These are phyloP conservation scores for Mus caroli DNA, from an alignment of 2,797 vertebrate genomes.

Conservation along the genomic window DNA sequence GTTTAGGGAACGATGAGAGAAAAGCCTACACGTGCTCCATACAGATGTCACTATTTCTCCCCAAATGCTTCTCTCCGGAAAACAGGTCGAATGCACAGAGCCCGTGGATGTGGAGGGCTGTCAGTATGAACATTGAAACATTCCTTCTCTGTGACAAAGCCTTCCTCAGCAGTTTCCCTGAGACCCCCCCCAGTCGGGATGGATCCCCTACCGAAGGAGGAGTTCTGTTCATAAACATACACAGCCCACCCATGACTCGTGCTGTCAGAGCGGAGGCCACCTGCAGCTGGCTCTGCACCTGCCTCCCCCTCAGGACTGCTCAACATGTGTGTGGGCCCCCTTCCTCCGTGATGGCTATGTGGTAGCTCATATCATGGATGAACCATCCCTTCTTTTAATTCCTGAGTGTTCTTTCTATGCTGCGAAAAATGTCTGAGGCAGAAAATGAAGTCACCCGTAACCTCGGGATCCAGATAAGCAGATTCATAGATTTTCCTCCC, in stretches of 20 bases:
- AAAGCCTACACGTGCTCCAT: background rate
- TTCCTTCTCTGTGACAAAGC: background rate
- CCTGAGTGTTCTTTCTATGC: constrained; percentile 3
- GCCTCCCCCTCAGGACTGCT: background rate
- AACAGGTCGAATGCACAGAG: background rate
- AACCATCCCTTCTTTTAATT: background rate
- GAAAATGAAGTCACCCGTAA: constrained; percentile 27
- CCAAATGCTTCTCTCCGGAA: background rate
- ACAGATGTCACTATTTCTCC: background rate
- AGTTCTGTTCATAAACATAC: background rate
- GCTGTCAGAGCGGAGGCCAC: background rate
- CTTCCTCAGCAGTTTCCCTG: background rate
- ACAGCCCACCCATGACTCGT: accelerated
- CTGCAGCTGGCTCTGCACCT: accelerated
- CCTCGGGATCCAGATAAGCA: constrained; percentile 41
- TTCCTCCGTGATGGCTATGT: background rate
- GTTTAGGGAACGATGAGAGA: background rate
- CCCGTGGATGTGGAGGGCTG: accelerated
- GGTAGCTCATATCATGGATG: background rate
- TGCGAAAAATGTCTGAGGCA: constrained; percentile 11
- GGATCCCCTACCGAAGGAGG: background rate
- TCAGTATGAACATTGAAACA: background rate
- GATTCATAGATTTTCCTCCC: constrained; percentile 33
- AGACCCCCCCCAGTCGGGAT: accelerated
- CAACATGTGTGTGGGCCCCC: accelerated